A percentile compares a stretch with the other conserved stretches of the same genome.
Conservation (phyloP, 23 tunicate genomes). For the Halocynthia aurantium region DNA sequence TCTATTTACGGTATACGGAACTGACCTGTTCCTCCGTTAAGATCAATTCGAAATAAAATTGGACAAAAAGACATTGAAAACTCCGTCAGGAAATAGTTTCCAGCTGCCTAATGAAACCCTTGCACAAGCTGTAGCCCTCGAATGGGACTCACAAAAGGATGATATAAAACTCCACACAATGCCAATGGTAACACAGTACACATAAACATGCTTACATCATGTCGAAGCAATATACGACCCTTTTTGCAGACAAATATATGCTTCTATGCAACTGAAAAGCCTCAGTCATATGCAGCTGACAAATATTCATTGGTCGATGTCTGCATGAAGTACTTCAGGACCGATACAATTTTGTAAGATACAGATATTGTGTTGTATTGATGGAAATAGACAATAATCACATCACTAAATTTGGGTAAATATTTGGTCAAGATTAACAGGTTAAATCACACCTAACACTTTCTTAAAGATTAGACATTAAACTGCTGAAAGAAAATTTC, state of each 20-base stretch:
- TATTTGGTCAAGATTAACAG: too few species aligned
- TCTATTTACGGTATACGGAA: neutral
- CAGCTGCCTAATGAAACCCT: constrained; percentile 49
- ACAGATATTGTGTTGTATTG: neutral
- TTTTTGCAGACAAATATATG: constrained; percentile 58
- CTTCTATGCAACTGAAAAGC: constrained; percentile 43
- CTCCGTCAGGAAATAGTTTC: constrained; percentile 50
- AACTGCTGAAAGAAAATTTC: neutral
- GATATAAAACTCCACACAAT: constrained; percentile 44
- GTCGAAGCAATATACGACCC: neutral
- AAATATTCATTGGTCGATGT: constrained; percentile 31
- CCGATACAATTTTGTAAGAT: constrained; percentile 84
- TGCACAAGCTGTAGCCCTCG: constrained; percentile 79
- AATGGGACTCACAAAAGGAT: constrained; percentile 70
- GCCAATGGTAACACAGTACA: constrained; percentile 56
- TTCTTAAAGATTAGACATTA: neutral
- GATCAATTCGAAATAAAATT: constrained; percentile 62
- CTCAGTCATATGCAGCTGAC: constrained; percentile 2
- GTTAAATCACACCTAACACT: neutral
- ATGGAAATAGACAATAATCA: too few species aligned
- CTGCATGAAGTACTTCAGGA: constrained; percentile 37
- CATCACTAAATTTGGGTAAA: too few species aligned
- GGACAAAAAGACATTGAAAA: constrained; percentile 51
- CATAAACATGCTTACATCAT: neutral
- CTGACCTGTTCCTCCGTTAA: neutral